Evolutionary conservation across 2,113 vertebrate species (phyloP).

Genomic region (Erythrolamprus reginae): DNA sequence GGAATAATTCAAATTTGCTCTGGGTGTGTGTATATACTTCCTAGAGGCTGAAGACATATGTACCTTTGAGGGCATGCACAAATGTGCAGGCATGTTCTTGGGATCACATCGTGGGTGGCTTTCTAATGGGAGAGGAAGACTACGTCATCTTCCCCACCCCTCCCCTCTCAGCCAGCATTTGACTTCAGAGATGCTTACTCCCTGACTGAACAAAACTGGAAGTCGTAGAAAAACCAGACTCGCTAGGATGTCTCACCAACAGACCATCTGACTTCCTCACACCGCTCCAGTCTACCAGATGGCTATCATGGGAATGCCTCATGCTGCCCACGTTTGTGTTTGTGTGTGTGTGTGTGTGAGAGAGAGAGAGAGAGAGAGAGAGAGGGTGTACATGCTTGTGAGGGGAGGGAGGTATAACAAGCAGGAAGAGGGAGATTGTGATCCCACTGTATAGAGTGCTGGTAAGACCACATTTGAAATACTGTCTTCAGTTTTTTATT

Average conservation of each 20-base stretch:
- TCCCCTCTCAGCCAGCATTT: neutral
- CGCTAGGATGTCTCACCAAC: constrained; percentile 15
- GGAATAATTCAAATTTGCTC: neutral
- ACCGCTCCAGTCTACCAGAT: constrained; percentile 19
- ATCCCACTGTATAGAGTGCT: no score
- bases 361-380: no score
- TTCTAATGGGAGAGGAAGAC: neutral
- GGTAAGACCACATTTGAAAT: no score
- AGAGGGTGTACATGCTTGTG: neutral
- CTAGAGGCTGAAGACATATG: neutral
- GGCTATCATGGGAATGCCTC: constrained; percentile 24
- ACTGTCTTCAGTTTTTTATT: no score
- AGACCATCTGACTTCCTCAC: constrained; percentile 24
- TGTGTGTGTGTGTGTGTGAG: neutral
- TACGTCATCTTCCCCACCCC: neutral
- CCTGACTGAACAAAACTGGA: constrained; percentile 4
- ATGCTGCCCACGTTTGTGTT: neutral
- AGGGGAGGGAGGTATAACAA: no score
- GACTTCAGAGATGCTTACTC: constrained; percentile 9
- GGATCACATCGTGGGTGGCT: constrained; percentile 18
- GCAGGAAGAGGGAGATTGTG: no score
- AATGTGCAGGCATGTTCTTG: neutral
- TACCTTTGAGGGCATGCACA: neutral
- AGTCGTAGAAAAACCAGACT: neutral
- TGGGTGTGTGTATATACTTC: neutral